phyloP scores from a whole-genome alignment of 2,797 vertebrate species.

The Caiman crocodilus region DNA sequence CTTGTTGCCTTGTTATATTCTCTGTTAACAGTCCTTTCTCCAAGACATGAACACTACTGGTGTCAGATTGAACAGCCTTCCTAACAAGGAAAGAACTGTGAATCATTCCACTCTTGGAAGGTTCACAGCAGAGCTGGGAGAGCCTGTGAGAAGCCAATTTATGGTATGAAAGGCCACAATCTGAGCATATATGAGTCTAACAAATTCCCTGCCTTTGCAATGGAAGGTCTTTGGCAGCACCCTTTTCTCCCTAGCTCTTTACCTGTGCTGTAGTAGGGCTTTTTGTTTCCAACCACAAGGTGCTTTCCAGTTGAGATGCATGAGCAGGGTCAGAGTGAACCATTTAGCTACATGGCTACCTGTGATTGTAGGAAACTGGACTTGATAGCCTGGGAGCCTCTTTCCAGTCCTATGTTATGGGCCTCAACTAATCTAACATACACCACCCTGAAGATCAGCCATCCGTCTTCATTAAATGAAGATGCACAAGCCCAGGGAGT shows the following conservation, averaged over 20 bases:
- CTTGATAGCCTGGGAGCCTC: too few species aligned
- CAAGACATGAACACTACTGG: not conserved
- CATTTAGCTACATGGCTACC: too few species aligned
- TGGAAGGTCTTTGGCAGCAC: too few species aligned
- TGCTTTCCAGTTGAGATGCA: too few species aligned
- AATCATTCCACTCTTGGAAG: not conserved
- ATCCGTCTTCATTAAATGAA: not conserved
- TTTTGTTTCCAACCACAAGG: too few species aligned
- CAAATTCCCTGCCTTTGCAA: too few species aligned
- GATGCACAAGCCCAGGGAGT: not conserved
- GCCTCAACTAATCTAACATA: not conserved
- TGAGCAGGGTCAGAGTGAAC: too few species aligned
- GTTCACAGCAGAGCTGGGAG: not conserved
- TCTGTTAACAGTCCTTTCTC: not conserved
- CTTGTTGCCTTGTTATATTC: not conserved
- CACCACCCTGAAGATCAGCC: not conserved
- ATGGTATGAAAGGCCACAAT: not conserved
- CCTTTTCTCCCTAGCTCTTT: too few species aligned
- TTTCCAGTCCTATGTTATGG: too few species aligned
- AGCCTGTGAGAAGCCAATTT: not conserved
- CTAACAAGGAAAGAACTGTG: not conserved
- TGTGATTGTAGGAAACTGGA: too few species aligned
- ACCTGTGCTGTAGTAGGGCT: too few species aligned
- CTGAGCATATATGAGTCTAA: not conserved
- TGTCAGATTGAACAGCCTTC: not conserved